Base-by-base conservation (phyloP, 2,113 vertebrate species). In the Tapirus terrestris region DNA sequence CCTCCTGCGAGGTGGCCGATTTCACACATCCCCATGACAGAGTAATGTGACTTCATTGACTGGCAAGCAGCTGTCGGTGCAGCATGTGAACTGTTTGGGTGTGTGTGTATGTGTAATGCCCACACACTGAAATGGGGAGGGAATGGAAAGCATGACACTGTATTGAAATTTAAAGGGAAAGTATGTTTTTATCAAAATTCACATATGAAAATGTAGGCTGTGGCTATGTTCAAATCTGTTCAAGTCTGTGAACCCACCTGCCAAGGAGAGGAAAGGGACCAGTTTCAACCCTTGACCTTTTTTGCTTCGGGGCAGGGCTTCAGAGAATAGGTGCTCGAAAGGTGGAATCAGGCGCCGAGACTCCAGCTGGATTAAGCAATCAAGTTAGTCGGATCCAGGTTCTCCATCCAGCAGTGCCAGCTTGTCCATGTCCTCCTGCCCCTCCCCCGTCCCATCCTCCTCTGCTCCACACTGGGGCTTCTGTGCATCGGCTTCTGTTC, bases 21-120 rank as follows among this genome's bases (percentile, higher is more conserved):
- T 85, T 93, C 76, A 91, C 92, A 96, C 94, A 61, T 86, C 56
- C 51, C 87, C 2, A 6, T 84, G 77, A 51, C 60, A 61, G 89
- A 61, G 80, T 23, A 89, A 88, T 51, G 70, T 88, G 86, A 95
- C 87, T 95, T 97, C 96, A 97, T 84, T 89, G 97, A 97, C 95
- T 94, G 94, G 95, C 80, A 95, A 79, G 94, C 92, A 82, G 81
- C 80, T 85, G 89, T 91, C 16, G 5, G 70, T 91, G 13, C 51
- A 67, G 79, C 3, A 1, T 77, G 89, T 25, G 77, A 89, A 81
- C 84, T 65, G 79, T 56, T 60, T 93, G 45, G 72, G 75, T 60
- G 67, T 87, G 56, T 3, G 16, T 23, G 10, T 31, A 25, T 48
- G n/a, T 95, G 86, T 68, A 8, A 91, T 86, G 79, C 87, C 51